Percentiles rank a stretch among this genome's conserved stretches.
Evolutionary conservation across 2,797 vertebrate species (phyloP).

Genomic region (Loriculus beryllinus): DNA sequence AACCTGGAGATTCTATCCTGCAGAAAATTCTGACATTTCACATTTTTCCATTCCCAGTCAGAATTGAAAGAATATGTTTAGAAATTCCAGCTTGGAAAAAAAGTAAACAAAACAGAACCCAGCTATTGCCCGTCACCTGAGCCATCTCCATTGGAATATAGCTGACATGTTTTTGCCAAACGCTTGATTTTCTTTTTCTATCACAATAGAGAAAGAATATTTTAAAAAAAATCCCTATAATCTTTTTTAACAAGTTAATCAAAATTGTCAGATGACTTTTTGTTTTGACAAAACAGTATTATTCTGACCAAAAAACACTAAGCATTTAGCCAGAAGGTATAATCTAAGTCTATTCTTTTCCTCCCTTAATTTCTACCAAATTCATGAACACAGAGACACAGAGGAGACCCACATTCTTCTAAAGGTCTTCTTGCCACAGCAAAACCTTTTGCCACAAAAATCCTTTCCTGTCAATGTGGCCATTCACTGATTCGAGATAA

Average conservation of each 20-base stretch:
- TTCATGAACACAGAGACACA: background rate
- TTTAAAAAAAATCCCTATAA: background rate
- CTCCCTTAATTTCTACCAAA: background rate
- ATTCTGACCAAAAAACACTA: background rate
- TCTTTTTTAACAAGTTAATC: background rate
- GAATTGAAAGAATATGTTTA: background rate
- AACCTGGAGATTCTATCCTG: background rate
- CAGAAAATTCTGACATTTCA: background rate
- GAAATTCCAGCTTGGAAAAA: background rate
- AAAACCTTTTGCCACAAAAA: background rate
- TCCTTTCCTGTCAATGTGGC: background rate
- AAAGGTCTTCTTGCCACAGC: background rate
- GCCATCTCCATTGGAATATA: background rate
- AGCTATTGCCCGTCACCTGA: background rate
- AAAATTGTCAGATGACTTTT: background rate
- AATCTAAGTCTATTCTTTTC: background rate
- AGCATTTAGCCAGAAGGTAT: background rate
- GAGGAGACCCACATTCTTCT: background rate
- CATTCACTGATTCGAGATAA: background rate
- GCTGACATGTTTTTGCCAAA: background rate
- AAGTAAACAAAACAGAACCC: fast-evolving
- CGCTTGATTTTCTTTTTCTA: background rate
- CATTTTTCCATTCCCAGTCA: background rate
- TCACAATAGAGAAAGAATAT: background rate
- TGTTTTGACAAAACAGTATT: background rate